phyloP scores from a whole-genome alignment of 1,140 invertebrate species.

The Panagrolaimus sp. region DNA sequence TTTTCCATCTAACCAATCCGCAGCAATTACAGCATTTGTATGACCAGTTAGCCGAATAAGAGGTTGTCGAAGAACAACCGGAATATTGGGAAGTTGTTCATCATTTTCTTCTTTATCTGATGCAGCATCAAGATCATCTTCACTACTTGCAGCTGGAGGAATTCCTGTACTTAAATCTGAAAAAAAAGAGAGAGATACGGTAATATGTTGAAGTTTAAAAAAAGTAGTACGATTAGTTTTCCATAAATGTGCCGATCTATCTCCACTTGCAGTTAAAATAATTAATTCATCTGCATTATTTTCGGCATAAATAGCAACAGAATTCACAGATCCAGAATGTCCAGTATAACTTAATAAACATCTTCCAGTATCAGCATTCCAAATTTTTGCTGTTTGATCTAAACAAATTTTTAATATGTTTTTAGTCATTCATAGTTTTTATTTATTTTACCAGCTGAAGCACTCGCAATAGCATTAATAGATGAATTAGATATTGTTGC shows the following conservation, averaged over 20 bases:
- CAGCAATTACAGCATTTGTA: constrained; percentile 75
- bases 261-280: constrained; percentile 85
- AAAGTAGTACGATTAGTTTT: constrained; percentile 38
- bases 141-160: constrained; percentile 16
- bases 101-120: constrained; percentile 65
- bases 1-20: constrained; percentile 83
- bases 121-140: constrained; percentile 67
- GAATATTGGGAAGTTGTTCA: constrained; percentile 12
- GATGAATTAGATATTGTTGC: constrained; percentile 70
- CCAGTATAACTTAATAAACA: constrained; percentile 86
- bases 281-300: constrained; percentile 68
- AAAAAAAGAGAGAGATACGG: background rate
- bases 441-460: constrained; percentile 70
- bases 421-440: constrained; percentile 49
- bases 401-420: constrained; percentile 36
- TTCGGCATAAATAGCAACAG: constrained; percentile 82
- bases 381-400: constrained; percentile 89
- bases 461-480: constrained; percentile 76
- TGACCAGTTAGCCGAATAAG: constrained; percentile 77
- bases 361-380: constrained; percentile 78
- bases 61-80: constrained; percentile 68
- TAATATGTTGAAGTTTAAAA: background rate
- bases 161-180: background rate
- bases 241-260: constrained; percentile 92
- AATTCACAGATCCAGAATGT: constrained; percentile 92